Conservation (phyloP, 2,888 invertebrate species). For the Himalopsyche kuldschensis region DNA sequence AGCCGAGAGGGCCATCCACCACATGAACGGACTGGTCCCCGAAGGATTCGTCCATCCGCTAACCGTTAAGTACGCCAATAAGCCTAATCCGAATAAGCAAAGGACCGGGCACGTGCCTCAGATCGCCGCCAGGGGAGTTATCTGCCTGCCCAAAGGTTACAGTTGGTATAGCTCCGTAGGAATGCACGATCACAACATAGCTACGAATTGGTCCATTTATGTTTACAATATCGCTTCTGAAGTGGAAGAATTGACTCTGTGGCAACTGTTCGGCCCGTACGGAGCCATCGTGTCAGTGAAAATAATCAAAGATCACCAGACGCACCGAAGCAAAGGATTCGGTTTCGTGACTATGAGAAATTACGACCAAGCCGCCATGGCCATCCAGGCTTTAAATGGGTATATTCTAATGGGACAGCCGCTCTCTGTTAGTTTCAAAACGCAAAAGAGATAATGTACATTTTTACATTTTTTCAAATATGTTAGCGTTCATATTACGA, state of each 20-base stretch:
- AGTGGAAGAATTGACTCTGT: conserved; percentile 58
- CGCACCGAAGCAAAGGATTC: conserved; percentile 60
- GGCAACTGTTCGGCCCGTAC: conserved; percentile 61
- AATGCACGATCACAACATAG: conserved; percentile 56
- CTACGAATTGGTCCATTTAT: conserved; percentile 60
- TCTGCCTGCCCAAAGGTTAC: conserved; percentile 50
- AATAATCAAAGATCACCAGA: conserved; percentile 60
- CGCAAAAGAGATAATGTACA: conserved; percentile 59
- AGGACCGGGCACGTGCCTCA: conserved; percentile 41
- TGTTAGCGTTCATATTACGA: conserved; percentile 18
- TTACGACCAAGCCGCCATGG: conserved; percentile 60
- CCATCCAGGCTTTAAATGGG: conserved; percentile 59
- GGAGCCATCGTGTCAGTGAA: conserved; percentile 62
- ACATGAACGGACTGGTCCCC: conserved; percentile 55
- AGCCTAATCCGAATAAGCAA: conserved; percentile 57
- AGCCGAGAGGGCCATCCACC: conserved; percentile 58
- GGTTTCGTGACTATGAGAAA: conserved; percentile 61
- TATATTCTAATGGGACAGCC: conserved; percentile 57
- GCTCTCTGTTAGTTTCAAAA: conserved; percentile 60
- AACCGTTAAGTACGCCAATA: conserved; percentile 62
- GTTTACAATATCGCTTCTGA: conserved; percentile 60
- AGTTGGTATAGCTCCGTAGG: conserved; percentile 57
- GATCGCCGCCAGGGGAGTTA: neutral
- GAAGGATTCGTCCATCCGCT: conserved; percentile 59
- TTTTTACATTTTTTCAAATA: conserved; percentile 13